Evolutionary conservation across 2,113 vertebrate species (phyloP), one percentile per base, ranked within the genome.

Genomic region (Gallinago jamesoni): DNA sequence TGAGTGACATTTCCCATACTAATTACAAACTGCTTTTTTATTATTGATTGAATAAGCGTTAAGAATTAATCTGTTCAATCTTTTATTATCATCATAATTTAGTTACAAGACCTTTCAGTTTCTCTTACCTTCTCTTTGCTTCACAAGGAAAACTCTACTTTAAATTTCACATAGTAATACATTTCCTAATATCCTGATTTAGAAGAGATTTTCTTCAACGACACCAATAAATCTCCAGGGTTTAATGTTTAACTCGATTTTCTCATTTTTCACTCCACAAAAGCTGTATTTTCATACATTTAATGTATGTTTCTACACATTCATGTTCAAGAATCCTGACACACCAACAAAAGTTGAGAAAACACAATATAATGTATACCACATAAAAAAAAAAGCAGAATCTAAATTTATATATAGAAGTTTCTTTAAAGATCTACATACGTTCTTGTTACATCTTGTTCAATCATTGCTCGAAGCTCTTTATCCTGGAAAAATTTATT

Each of bases 401-500:
- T 69, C 79, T n/a, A 50, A 70, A 84, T 90, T 60, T 90, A 77
- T 92, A 87, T 90, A 62, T 30, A 90, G 12, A 67, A 74, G 89
- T 57, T 76, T 90, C 53, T 60, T 70, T 85, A 77, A 87, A 90
- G 39, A 73, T 96, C 50, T 98, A 96, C 99, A 92, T 97, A 99
- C 99, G 99, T 99, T 98, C 99, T 99, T 75, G 98, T 98, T 66
- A 99, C 99, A 91, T 99, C 99, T 97, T 99, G 99, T 94, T 99
- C 99, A 97, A 99, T 99, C 99, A 99, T 99, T 83, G 98, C 98
- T 96, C 99, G 98, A 92, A 99, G 99, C 97, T 99, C 99, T 98
- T 99, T 99, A 98, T 99, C 99, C 94, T 99, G 99, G 97, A 99
- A 99, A 98, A 98, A 99, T 98, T 98, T 98, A 97, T 99, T 99